phyloP scores from a whole-genome alignment of 2,888 invertebrate genomes.

The Aspidiotus rigidus region DNA sequence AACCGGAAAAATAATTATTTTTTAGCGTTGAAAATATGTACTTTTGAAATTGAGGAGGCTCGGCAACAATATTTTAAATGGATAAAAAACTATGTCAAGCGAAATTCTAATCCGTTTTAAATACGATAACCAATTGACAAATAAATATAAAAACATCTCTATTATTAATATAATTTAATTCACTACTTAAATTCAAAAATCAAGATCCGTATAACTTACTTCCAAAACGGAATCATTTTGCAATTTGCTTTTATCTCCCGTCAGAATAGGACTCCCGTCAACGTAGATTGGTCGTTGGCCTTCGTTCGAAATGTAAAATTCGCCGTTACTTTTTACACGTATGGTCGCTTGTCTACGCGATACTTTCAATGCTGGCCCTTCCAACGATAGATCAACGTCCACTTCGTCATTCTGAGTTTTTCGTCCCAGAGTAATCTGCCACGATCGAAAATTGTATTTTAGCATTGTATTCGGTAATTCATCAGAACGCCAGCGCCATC shows the following conservation, averaged over 20 bases:
- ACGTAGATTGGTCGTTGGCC: slow-evolving; percentile 90
- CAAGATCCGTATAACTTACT: slow-evolving; percentile 46
- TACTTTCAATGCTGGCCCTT: slow-evolving; percentile 89
- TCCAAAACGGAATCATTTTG: slow-evolving; percentile 92
- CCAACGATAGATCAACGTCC: slow-evolving; percentile 85
- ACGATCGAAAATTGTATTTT: slow-evolving; percentile 24
- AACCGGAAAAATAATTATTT: no score
- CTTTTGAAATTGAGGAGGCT: no score
- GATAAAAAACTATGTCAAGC: no score
- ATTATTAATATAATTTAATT: no score
- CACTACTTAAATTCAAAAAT: no score
- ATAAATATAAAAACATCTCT: no score
- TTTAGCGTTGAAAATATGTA: no score
- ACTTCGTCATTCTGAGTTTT: slow-evolving; percentile 78
- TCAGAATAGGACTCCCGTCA: slow-evolving; percentile 80
- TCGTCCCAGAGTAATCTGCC: slow-evolving; percentile 79
- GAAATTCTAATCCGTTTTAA: no score
- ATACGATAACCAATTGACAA: no score
- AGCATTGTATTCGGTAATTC: no score
- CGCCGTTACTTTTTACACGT: slow-evolving; percentile 78
- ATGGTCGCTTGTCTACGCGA: slow-evolving; percentile 89
- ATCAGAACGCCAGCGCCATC: no score
- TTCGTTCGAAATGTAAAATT: slow-evolving; percentile 89
- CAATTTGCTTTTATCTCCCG: slow-evolving; percentile 78
- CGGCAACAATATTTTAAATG: no score